Evolutionary conservation across 2,888 invertebrate genomes (phyloP).

Genomic region (Hirudinaria manillensis): DNA sequence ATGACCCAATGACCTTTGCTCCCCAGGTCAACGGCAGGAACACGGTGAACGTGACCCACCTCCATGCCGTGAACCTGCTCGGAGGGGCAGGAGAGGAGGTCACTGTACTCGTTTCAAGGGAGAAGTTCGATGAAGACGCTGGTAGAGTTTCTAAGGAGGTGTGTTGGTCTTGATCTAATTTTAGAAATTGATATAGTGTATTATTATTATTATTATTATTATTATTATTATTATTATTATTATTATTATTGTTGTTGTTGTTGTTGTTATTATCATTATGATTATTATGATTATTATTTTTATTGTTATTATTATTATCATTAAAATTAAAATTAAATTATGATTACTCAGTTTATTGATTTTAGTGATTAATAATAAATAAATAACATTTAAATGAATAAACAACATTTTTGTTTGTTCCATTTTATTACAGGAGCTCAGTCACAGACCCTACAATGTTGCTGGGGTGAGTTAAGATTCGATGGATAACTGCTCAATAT

Average conservation of each 20-base stretch:
- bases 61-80: conserved; percentile 68
- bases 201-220: neutral
- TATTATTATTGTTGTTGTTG: too few species aligned
- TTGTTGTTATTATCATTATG: too few species aligned
- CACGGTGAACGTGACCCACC: conserved; percentile 83
- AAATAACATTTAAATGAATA: too few species aligned
- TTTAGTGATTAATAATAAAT: too few species aligned
- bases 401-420: too few species aligned
- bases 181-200: neutral
- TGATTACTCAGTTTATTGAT: too few species aligned
- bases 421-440: too few species aligned
- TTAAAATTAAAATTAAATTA: too few species aligned
- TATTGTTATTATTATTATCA: too few species aligned
- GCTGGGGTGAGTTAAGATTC: too few species aligned
- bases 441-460: too few species aligned
- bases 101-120: conserved; percentile 45
- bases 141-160: neutral
- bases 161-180: neutral
- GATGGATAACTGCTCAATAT: too few species aligned
- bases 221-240: neutral
- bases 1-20: neutral
- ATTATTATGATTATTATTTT: neutral
- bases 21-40: conserved; percentile 69
- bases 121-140: neutral
- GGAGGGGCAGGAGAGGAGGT: conserved; percentile 51